Conservation (phyloP, 2,113 vertebrate species). For the Phylloscopus trochiloides region DNA sequence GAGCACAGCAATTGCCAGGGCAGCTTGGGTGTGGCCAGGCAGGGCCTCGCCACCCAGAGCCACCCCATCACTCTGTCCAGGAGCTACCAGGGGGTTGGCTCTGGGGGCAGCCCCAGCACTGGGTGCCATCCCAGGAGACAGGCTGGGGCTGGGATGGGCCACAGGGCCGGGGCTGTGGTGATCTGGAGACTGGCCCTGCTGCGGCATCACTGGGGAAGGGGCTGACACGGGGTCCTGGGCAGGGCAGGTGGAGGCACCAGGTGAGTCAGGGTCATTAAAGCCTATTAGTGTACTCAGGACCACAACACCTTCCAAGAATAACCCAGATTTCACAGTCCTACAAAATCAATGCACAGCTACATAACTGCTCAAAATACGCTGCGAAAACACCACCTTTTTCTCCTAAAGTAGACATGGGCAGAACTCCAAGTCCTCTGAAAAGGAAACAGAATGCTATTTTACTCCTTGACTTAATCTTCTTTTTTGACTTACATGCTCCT, state of each 20-base stretch:
- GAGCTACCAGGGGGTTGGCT: not conserved
- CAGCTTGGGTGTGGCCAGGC: fast-evolving
- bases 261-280: not conserved
- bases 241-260: not conserved
- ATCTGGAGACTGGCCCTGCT: not conserved
- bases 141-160: not conserved
- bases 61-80: not conserved
- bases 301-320: not conserved
- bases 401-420: not conserved
- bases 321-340: not conserved
- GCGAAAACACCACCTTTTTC: not conserved
- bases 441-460: not conserved
- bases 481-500: not conserved
- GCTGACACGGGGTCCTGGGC: not conserved
- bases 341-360: not conserved
- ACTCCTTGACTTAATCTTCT: not conserved
- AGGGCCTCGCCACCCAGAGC: not conserved
- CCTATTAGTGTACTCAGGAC: not conserved
- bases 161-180: not conserved
- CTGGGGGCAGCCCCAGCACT: not conserved
- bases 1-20: not conserved
- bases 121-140: not conserved
- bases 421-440: not conserved
- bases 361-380: not conserved
- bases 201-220: fast-evolving